Conservation (phyloP, 2,888 invertebrate genomes). For the Resseliella maxima region DNA sequence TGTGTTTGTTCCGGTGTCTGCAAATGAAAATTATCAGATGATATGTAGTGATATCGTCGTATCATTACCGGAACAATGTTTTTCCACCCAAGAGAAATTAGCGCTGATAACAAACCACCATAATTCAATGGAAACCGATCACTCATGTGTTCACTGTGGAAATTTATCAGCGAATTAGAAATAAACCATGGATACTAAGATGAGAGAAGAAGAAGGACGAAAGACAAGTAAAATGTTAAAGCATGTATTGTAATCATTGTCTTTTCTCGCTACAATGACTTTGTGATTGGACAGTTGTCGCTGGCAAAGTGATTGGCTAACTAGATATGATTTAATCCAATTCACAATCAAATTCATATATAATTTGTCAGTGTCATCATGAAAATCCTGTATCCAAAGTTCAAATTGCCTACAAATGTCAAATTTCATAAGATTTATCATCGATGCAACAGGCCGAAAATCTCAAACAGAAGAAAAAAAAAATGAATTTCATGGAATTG, state of each 20-base stretch:
- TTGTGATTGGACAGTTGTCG: background rate
- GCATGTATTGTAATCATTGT: background rate
- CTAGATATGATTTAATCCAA: background rate
- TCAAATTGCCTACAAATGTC: background rate
- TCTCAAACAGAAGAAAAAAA: no score
- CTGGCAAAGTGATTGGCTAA: background rate
- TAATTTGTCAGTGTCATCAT: slow-evolving; percentile 32
- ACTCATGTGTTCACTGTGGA: slow-evolving; percentile 13
- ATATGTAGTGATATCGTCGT: background rate
- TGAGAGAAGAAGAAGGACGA: no score
- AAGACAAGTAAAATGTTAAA: no score
- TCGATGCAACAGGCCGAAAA: background rate
- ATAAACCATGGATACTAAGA: background rate
- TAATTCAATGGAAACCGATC: slow-evolving; percentile 8
- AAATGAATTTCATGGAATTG: background rate
- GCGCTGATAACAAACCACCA: slow-evolving; percentile 28
- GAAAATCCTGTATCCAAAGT: background rate
- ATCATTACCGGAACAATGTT: slow-evolving; percentile 9
- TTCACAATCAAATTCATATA: background rate
- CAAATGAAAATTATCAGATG: background rate
- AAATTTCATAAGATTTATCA: background rate
- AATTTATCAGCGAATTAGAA: background rate
- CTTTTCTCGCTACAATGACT: slow-evolving; percentile 26
- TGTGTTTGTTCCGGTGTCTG: slow-evolving; percentile 35
- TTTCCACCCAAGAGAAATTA: slow-evolving; percentile 25